A percentile compares a stretch with the other conserved stretches of the same genome.
phyloP scores from a whole-genome alignment of 1,140 invertebrate species.

The Cryptotermes secundus region DNA sequence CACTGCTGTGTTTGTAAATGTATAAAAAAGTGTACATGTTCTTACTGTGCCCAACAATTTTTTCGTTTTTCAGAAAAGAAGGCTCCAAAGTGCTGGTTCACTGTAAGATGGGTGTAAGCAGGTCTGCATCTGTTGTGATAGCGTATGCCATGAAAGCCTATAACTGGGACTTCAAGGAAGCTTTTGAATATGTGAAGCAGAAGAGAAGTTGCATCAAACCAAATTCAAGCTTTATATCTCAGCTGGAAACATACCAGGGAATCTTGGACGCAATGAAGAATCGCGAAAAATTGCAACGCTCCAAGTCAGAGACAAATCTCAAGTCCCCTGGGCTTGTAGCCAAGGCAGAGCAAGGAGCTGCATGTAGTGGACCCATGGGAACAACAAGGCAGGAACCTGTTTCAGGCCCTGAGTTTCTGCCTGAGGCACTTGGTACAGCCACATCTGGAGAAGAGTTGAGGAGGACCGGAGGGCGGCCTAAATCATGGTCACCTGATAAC shows the following conservation, averaged over 20 bases:
- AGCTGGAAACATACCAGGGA: slow-evolving; percentile 94
- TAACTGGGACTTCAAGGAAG: slow-evolving; percentile 88
- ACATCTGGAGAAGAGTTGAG: slow-evolving; percentile 37
- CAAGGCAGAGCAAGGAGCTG: slow-evolving; percentile 29
- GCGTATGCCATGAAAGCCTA: slow-evolving; percentile 98
- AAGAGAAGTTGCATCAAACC: slow-evolving; percentile 93
- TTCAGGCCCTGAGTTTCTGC: not conserved
- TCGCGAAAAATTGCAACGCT: slow-evolving; percentile 85
- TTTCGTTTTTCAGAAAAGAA: slow-evolving; percentile 59
- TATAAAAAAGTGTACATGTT: no score
- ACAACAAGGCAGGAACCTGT: not conserved
- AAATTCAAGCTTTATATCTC: slow-evolving; percentile 90
- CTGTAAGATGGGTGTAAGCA: slow-evolving; percentile 98
- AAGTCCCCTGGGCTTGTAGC: slow-evolving; percentile 63
- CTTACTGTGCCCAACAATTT: no score
- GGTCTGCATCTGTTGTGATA: slow-evolving; percentile 96
- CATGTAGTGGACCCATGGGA: slow-evolving; percentile 31
- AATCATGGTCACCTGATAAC: slow-evolving; percentile 80
- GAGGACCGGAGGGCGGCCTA: slow-evolving; percentile 58
- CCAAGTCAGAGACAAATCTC: slow-evolving; percentile 90
- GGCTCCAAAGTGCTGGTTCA: slow-evolving; percentile 93
- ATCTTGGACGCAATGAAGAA: slow-evolving; percentile 96
- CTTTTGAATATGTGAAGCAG: slow-evolving; percentile 85
- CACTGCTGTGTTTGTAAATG: no score
- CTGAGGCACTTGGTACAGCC: slow-evolving; percentile 11